These are phyloP conservation scores for Bimastos eiseni DNA, from an alignment of 2,888 invertebrate species.

Conservation along the genomic window DNA sequence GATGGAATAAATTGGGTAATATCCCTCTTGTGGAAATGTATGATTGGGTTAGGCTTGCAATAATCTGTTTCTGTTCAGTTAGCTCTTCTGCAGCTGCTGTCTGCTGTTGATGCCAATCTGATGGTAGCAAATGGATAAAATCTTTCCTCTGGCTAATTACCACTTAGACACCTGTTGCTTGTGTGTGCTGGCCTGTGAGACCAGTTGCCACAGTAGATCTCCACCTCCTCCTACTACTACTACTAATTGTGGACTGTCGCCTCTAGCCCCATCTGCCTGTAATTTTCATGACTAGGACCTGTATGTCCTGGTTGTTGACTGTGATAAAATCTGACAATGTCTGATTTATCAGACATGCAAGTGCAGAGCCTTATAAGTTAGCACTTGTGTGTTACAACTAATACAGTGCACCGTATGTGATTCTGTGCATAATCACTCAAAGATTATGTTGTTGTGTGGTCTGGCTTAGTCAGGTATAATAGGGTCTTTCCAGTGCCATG, in stretches of 20 bases:
- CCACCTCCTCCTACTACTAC: background rate
- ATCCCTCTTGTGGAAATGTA: background rate
- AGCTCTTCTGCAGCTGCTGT: background rate
- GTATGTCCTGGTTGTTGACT: no score
- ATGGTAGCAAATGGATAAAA: background rate
- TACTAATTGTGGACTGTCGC: background rate
- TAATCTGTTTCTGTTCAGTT: background rate
- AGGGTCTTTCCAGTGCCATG: background rate
- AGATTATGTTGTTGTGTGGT: conserved; percentile 2
- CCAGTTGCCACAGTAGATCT: background rate
- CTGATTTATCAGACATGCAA: no score
- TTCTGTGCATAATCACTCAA: background rate
- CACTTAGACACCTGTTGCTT: background rate
- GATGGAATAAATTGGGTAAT: no score
- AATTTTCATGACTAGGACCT: background rate
- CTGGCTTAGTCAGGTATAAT: conserved; percentile 5
- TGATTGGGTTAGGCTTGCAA: background rate
- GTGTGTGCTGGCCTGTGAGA: background rate
- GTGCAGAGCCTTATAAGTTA: no score
- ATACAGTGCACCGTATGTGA: background rate
- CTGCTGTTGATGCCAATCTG: background rate
- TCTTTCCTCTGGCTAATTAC: background rate
- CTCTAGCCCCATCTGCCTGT: background rate
- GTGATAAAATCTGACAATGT: no score
- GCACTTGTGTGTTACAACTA: background rate